These are phyloP conservation scores for Cheilosia soror DNA, from an alignment of 2,888 invertebrate genomes.

Conservation along the genomic window DNA sequence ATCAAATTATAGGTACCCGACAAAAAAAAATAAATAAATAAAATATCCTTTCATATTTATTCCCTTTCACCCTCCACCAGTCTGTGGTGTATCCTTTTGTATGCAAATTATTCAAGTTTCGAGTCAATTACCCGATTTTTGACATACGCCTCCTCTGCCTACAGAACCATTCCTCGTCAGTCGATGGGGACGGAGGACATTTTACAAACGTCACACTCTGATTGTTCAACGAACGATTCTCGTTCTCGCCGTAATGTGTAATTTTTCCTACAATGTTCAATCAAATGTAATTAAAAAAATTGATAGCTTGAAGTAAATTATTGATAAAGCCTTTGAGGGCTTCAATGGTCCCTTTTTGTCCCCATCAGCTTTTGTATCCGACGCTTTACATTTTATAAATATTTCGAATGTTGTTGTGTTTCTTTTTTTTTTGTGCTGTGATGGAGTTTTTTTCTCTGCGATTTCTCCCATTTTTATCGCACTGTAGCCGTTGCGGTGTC, in stretches of 20 bases:
- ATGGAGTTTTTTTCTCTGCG: not conserved
- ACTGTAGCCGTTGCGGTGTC: not conserved
- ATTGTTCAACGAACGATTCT: not conserved
- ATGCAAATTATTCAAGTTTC: slow-evolving; percentile 49
- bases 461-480: slow-evolving; percentile 15
- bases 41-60: not conserved
- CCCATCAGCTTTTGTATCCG: not conserved
- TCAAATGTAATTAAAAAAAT: slow-evolving; percentile 48
- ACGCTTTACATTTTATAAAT: not conserved
- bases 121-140: slow-evolving; percentile 62
- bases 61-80: not conserved
- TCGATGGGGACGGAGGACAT: not conserved
- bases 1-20: not conserved
- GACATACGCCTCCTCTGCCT: slow-evolving; percentile 12
- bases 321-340: slow-evolving; percentile 38
- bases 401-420: not conserved
- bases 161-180: not conserved
- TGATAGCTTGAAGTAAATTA: slow-evolving; percentile 42
- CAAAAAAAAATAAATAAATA: not conserved
- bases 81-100: slow-evolving; percentile 2
- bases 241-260: slow-evolving; percentile 15
- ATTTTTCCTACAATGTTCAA: slow-evolving; percentile 37
- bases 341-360: not conserved
- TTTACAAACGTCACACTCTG: slow-evolving; percentile 5
- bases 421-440: not conserved